Evolutionary conservation across 2,888 invertebrate species (phyloP).

Genomic region (Mimachlamys varia): DNA sequence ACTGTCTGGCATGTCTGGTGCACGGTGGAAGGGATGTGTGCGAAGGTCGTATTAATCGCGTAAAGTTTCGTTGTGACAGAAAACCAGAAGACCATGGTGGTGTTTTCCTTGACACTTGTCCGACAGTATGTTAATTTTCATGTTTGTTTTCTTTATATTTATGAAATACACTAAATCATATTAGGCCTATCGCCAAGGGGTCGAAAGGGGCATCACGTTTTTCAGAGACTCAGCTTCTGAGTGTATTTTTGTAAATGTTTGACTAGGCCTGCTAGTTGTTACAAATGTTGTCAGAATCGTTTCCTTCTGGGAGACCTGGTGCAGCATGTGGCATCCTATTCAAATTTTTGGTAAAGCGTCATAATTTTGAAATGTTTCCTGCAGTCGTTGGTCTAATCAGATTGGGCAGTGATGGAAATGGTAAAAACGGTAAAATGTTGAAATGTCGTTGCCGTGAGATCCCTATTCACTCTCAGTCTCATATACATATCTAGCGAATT

Average conservation of each 20-base stretch:
- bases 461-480: no score
- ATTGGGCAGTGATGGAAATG: background rate
- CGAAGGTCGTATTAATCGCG: slow-evolving; percentile 28
- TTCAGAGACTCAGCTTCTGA: background rate
- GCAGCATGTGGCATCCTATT: background rate
- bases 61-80: slow-evolving; percentile 32
- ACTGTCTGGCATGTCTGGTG: slow-evolving; percentile 36
- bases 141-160: background rate
- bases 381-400: background rate
- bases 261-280: background rate
- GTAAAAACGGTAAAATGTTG: no score
- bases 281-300: background rate
- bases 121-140: slow-evolving; percentile 67
- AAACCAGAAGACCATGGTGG: slow-evolving; percentile 60
- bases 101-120: slow-evolving; percentile 70
- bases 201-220: slow-evolving; percentile 2
- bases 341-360: background rate
- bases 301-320: background rate
- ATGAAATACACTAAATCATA: background rate
- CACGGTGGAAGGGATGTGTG: slow-evolving; percentile 28
- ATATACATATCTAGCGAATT: no score
- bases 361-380: background rate
- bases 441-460: no score
- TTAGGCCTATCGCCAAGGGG: slow-evolving; percentile 12
- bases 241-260: background rate